phyloP scores from a whole-genome alignment of 2,113 vertebrate species.

The Oreochromis aureus region DNA sequence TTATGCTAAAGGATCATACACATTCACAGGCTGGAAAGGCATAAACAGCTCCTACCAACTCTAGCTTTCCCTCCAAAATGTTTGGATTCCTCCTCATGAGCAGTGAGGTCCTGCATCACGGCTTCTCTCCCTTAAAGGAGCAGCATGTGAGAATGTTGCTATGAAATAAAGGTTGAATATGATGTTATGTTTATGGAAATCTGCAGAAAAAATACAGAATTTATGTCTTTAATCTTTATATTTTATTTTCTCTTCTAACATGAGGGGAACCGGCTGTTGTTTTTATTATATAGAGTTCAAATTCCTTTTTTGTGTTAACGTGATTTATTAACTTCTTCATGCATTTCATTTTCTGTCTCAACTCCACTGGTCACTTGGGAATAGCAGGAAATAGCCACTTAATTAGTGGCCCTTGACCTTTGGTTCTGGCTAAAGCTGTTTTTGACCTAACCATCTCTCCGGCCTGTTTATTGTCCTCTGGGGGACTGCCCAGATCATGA shows the following conservation, averaged over 20 bases:
- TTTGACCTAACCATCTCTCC: slow-evolving; percentile 43
- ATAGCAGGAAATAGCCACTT: slow-evolving; percentile 64
- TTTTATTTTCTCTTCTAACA: neutral
- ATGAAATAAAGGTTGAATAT: neutral
- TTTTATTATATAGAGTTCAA: neutral
- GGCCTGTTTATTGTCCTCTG: slow-evolving; percentile 62
- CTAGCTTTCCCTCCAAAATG: slow-evolving; percentile 64
- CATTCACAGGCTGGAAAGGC: slow-evolving; percentile 32
- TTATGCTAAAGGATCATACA: slow-evolving; percentile 62
- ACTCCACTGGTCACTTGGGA: slow-evolving; percentile 52
- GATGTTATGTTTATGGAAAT: neutral
- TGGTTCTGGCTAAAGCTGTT: slow-evolving; percentile 27
- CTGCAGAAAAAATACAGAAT: neutral
- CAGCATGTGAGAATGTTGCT: neutral
- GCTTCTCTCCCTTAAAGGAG: neutral
- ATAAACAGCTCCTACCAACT: slow-evolving; percentile 28
- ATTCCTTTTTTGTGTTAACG: neutral
- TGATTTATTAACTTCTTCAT: slow-evolving; percentile 21
- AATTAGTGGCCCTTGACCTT: slow-evolving; percentile 68
- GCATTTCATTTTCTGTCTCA: neutral
- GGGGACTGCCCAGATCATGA: slow-evolving; percentile 57
- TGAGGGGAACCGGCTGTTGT: neutral
- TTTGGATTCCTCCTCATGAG: slow-evolving; percentile 1
- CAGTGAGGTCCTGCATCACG: neutral
- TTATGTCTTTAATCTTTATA: neutral